These are phyloP conservation scores for Leptopilina syphax DNA, from an alignment of 2,888 invertebrate genomes.

Conservation along the genomic window DNA sequence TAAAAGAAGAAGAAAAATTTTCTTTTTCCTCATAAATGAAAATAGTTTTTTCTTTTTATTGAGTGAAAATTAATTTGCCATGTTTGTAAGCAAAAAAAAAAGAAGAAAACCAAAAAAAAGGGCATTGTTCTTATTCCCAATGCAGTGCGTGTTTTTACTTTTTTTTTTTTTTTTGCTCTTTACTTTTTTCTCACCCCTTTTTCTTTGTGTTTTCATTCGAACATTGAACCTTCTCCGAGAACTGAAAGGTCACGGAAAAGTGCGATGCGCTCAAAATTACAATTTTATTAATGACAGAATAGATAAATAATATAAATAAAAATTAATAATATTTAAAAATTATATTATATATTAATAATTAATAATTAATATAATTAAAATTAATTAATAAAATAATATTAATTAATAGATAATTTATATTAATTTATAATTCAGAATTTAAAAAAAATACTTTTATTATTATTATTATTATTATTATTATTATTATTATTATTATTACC, in stretches of 20 bases:
- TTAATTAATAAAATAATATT: too few species aligned
- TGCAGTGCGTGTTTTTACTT: background rate
- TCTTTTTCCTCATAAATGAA: background rate
- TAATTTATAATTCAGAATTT: too few species aligned
- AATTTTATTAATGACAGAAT: too few species aligned
- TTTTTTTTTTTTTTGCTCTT: constrained; percentile 1
- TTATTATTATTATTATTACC: too few species aligned
- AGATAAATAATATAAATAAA: too few species aligned
- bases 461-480: too few species aligned
- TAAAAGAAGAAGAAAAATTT: background rate
- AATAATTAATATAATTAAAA: too few species aligned
- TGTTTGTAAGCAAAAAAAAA: background rate
- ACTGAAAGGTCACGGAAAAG: background rate
- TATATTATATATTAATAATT: too few species aligned
- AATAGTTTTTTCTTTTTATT: background rate
- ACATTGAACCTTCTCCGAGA: constrained; percentile 1
- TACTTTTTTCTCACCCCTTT: background rate
- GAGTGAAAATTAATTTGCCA: background rate
- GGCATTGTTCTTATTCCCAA: background rate
- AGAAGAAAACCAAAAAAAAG: background rate
- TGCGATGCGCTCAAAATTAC: background rate
- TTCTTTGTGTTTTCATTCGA: constrained; percentile 1
- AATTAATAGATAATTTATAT: too few species aligned
- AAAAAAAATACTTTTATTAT: too few species aligned
- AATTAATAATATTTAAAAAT: too few species aligned